Conservation (phyloP, 2,113 vertebrate genomes). For the Coryphaenoides rupestris region DNA sequence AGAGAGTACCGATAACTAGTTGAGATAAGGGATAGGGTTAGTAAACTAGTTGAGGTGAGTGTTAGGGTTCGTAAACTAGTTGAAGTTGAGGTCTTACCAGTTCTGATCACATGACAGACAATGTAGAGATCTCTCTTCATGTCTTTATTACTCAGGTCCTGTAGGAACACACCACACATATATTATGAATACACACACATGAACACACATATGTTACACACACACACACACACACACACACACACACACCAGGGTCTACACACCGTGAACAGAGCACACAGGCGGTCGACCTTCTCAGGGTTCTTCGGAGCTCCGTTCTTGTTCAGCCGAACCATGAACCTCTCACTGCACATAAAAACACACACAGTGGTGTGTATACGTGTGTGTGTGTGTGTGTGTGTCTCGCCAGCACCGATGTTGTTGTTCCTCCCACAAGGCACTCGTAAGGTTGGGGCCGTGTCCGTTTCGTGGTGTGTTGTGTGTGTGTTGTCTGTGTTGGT, state of each 20-base stretch:
- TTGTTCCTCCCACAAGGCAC: too few relatives aligned
- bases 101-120: slow-evolving; percentile 92
- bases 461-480: too few relatives aligned
- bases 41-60: too few relatives aligned
- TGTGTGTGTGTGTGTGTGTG: too few relatives aligned
- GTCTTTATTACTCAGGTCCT: slow-evolving; percentile 98
- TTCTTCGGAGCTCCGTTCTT: slow-evolving; percentile 95
- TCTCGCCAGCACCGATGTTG: too few relatives aligned
- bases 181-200: background rate
- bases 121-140: slow-evolving; percentile 98
- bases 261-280: slow-evolving; percentile 93
- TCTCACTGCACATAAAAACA: slow-evolving; percentile 77
- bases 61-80: too few relatives aligned
- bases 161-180: slow-evolving; percentile 25
- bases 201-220: background rate
- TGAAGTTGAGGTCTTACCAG: slow-evolving; percentile 72
- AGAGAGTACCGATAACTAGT: background rate
- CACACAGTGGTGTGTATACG: too few relatives aligned
- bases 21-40: too few relatives aligned
- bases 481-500: background rate
- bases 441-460: too few relatives aligned
- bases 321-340: slow-evolving; percentile 95
- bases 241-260: background rate
- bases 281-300: slow-evolving; percentile 91
- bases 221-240: background rate